phyloP scores from a whole-genome alignment of 2,113 vertebrate species.

The Osmerus mordax region DNA sequence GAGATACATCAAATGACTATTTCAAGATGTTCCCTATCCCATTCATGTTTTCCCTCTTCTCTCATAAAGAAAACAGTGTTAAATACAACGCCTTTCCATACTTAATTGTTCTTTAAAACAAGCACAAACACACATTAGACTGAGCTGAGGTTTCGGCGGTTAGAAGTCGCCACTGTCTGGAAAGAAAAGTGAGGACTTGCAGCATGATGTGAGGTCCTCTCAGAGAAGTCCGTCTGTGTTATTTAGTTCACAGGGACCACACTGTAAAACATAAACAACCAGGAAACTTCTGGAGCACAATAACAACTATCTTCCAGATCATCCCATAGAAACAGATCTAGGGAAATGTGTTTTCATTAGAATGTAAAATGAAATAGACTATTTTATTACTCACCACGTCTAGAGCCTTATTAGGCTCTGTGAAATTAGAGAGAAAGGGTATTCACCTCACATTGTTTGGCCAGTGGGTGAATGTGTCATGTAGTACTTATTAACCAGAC shows the following conservation, averaged over 20 bases:
- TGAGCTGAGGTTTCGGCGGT: slow-evolving; percentile 47
- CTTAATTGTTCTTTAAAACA: slow-evolving; percentile 60
- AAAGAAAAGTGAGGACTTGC: slow-evolving; percentile 34
- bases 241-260: slow-evolving; percentile 40
- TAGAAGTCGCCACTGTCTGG: slow-evolving; percentile 49
- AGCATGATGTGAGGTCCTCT: slow-evolving; percentile 63
- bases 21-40: slow-evolving; percentile 25
- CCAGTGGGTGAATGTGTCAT: slow-evolving; percentile 47
- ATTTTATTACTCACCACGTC: slow-evolving; percentile 12
- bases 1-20: slow-evolving; percentile 17
- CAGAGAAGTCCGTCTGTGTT: slow-evolving; percentile 33
- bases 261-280: slow-evolving; percentile 31
- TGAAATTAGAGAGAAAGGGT: slow-evolving; percentile 28
- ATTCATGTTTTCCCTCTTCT: slow-evolving; percentile 28
- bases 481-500: slow-evolving; percentile 57
- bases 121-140: slow-evolving; percentile 55
- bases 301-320: slow-evolving; percentile 13
- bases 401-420: slow-evolving; percentile 4
- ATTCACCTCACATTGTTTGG: slow-evolving; percentile 13
- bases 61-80: slow-evolving; percentile 24
- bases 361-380: neutral
- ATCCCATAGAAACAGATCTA: slow-evolving; percentile 8
- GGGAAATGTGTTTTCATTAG: slow-evolving; percentile 19
- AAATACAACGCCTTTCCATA: slow-evolving; percentile 39
- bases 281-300: slow-evolving; percentile 6